Conservation (phyloP, 2,797 vertebrate species). For the Petrocephalus schoutedeni region DNA sequence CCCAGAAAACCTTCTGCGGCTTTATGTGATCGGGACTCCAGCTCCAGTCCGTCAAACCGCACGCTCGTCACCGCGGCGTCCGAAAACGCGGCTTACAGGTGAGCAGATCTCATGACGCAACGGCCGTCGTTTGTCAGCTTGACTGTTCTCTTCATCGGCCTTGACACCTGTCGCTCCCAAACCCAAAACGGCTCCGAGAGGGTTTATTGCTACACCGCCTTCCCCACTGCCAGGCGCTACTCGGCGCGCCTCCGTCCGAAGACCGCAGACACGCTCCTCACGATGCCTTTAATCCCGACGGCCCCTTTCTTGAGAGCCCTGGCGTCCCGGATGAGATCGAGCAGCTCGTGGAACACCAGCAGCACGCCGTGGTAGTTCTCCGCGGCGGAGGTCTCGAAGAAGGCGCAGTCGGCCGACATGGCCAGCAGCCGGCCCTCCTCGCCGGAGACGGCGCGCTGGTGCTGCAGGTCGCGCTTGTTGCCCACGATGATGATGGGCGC, state of each 20-base stretch:
- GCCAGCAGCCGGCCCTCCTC: constrained; percentile 68
- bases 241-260: constrained; percentile 64
- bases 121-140: neutral
- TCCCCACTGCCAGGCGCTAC: constrained; percentile 31
- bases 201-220: neutral
- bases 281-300: constrained; percentile 58
- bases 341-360: constrained; percentile 64
- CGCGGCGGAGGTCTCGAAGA: constrained; percentile 70
- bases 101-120: neutral
- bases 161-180: neutral
- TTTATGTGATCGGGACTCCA: neutral
- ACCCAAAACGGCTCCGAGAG: constrained; percentile 6
- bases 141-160: neutral
- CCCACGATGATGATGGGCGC: constrained; percentile 64
- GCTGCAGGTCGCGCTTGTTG: constrained; percentile 70
- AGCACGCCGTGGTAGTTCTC: constrained; percentile 70
- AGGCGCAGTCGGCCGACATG: constrained; percentile 59
- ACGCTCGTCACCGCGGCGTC: neutral
- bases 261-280: constrained; percentile 68
- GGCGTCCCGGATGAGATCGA: constrained; percentile 58
- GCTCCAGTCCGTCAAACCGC: neutral
- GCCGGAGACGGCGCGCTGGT: constrained; percentile 60
- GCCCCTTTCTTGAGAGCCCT: constrained; percentile 49
- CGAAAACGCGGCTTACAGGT: neutral
- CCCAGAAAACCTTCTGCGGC: neutral